Evolutionary conservation across 2,113 vertebrate species (phyloP).

Genomic region (Peromyscus californicus): DNA sequence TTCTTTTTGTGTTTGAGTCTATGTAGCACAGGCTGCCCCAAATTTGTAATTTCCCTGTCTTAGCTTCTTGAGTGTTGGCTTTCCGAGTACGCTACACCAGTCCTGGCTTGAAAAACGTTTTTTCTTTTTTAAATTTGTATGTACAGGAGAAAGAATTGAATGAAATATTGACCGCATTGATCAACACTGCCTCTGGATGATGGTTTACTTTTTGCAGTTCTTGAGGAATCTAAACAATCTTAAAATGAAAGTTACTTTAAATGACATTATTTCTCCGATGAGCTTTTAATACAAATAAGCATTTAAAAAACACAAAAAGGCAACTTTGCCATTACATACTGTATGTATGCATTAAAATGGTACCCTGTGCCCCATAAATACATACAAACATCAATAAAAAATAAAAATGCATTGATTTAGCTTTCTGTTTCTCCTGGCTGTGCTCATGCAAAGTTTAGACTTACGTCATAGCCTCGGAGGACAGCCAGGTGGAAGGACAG

Average conservation of each 20-base stretch:
- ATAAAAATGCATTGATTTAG: background rate
- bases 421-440: background rate
- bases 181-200: background rate
- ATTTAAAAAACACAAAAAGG: background rate
- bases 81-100: background rate
- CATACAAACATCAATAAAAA: background rate
- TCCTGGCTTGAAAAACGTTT: background rate
- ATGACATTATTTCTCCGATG: slow-evolving; percentile 5
- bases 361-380: no score
- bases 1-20: background rate
- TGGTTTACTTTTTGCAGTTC: background rate
- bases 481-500: slow-evolving; percentile 98
- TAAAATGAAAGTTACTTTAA: slow-evolving; percentile 36
- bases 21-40: background rate
- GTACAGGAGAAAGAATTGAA: background rate
- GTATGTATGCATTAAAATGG: background rate
- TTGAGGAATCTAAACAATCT: background rate
- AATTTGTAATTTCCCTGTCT: background rate
- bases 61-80: background rate
- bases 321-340: background rate
- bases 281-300: slow-evolving; percentile 9
- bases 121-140: background rate
- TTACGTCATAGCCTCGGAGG: slow-evolving; percentile 96
- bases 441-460: slow-evolving; percentile 73
- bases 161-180: background rate